Conservation (phyloP, 2,113 vertebrate species). For the Xiphophorus maculatus region DNA sequence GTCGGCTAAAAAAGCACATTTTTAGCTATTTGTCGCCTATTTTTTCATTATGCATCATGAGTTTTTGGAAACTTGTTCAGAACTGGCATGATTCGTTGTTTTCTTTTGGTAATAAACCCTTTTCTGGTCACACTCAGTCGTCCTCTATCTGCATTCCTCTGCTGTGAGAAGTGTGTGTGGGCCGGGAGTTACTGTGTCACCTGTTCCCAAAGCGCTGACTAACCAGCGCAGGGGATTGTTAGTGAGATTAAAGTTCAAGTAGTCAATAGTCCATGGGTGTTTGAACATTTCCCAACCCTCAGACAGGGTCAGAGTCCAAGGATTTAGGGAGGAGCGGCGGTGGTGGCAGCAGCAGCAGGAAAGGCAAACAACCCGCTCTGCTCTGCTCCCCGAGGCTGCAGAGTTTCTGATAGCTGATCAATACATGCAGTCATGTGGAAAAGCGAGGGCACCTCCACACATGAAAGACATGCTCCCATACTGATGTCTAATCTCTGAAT, state of each 20-base stretch:
- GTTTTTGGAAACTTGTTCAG: not conserved
- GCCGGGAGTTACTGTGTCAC: constrained; percentile 42
- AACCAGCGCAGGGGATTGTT: constrained; percentile 37
- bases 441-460: not conserved
- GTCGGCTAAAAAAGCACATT: not conserved
- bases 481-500: no score
- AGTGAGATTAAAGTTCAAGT: not conserved
- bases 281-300: constrained; percentile 53
- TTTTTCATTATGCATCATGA: not conserved
- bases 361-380: constrained; percentile 34
- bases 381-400: not conserved
- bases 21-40: not conserved
- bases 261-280: constrained; percentile 23
- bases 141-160: constrained; percentile 32
- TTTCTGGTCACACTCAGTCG: not conserved
- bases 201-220: constrained; percentile 23
- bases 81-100: constrained; percentile 13
- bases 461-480: no score
- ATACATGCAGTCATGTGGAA: not conserved
- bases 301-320: constrained; percentile 58
- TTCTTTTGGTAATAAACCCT: not conserved
- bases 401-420: constrained; percentile 37
- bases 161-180: constrained; percentile 9
- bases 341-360: constrained; percentile 12
- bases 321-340: constrained; percentile 22